These are phyloP conservation scores for Bradypodion ventrale DNA, from an alignment of 2,797 vertebrate species.

Conservation along the genomic window DNA sequence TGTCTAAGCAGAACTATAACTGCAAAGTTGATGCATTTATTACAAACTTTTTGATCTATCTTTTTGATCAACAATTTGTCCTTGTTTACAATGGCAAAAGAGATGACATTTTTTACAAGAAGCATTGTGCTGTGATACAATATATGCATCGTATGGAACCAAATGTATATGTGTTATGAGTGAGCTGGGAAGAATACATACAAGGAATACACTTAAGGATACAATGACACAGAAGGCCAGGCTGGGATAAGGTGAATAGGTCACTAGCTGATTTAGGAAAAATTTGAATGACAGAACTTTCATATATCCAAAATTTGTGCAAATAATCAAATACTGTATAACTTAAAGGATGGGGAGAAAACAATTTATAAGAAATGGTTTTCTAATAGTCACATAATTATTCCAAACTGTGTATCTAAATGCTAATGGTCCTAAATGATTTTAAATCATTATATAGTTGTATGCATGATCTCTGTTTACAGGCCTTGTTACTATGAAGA, in stretches of 20 bases:
- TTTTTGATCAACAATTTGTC: neutral
- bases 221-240: neutral
- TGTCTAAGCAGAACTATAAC: neutral
- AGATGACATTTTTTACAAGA: neutral
- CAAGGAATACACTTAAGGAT: neutral
- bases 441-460: constrained; percentile 70
- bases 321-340: constrained; percentile 14
- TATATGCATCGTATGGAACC: neutral
- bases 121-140: neutral
- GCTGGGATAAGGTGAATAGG: neutral
- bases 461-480: constrained; percentile 70
- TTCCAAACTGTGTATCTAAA: constrained; percentile 47
- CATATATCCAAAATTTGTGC: neutral
- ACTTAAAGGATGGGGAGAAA: constrained; percentile 33
- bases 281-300: neutral
- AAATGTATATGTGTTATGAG: too few species aligned
- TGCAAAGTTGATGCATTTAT: neutral
- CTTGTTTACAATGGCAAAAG: neutral
- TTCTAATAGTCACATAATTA: constrained; percentile 40
- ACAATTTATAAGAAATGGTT: constrained; percentile 39
- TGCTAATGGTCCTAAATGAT: constrained; percentile 58
- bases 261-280: neutral
- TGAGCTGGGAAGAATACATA: neutral
- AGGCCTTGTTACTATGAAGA: constrained; percentile 77
- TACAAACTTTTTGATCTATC: neutral